phyloP scores from a whole-genome alignment of 2,113 vertebrate genomes.

The Petrocephalus zakoni region DNA sequence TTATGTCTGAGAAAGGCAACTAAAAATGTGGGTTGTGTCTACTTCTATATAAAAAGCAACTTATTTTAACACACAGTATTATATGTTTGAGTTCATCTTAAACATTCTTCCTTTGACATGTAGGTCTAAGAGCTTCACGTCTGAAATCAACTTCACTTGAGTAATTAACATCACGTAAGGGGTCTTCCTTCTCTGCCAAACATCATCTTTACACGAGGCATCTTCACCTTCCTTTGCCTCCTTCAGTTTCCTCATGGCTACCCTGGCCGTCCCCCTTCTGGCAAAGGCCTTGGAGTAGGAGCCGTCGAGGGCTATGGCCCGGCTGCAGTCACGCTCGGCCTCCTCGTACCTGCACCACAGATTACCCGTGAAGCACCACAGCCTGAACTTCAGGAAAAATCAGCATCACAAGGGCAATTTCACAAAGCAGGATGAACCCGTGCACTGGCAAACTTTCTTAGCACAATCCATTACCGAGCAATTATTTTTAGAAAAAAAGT shows the following conservation, averaged over 20 bases:
- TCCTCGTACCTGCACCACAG: constrained; percentile 69
- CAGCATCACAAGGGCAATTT: neutral
- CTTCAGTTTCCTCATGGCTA: constrained; percentile 70
- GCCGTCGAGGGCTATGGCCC: constrained; percentile 73
- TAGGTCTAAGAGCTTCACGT: neutral
- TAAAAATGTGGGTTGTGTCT: neutral
- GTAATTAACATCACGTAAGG: neutral
- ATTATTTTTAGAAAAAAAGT: neutral
- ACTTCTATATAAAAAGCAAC: neutral
- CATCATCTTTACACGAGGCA: neutral
- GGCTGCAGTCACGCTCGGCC: constrained; percentile 85
- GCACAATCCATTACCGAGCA: neutral
- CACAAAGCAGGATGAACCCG: neutral
- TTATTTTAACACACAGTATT: neutral
- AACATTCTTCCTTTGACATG: neutral
- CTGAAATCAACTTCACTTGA: neutral
- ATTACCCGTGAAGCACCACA: neutral
- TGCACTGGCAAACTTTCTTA: neutral
- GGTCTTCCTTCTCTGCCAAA: neutral
- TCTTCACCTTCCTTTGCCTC: constrained; percentile 78
- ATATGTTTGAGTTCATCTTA: neutral
- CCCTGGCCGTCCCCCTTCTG: constrained; percentile 80
- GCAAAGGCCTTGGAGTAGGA: constrained; percentile 91
- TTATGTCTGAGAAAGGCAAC: neutral
- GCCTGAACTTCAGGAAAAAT: neutral